A percentile compares a stretch with the other conserved stretches of the same genome.
Conservation (phyloP, 2,888 invertebrate genomes). For the Melieria omissa region DNA sequence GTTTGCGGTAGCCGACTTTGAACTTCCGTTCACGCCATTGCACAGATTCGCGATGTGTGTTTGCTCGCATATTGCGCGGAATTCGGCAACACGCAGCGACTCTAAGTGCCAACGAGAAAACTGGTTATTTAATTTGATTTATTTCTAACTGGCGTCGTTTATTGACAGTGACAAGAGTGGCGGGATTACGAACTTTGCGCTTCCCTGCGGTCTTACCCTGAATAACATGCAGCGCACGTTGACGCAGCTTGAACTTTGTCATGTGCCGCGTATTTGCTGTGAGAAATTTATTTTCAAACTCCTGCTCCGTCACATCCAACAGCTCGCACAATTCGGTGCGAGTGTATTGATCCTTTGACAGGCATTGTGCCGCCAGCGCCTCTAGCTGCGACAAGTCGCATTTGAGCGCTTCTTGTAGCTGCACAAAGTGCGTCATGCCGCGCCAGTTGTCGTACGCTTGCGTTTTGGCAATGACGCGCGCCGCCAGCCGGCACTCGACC, state of each 20-base stretch:
- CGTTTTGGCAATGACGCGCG: constrained; percentile 78
- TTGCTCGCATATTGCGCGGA: constrained; percentile 73
- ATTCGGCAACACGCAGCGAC: constrained; percentile 84
- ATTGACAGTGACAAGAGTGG: too few relatives aligned
- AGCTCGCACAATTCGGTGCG: constrained; percentile 74
- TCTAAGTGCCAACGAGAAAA: constrained; percentile 69
- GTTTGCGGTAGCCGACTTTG: not conserved
- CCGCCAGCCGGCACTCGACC: constrained; percentile 92
- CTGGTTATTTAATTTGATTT: too few relatives aligned
- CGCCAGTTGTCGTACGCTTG: constrained; percentile 73
- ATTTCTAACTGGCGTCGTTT: too few relatives aligned
- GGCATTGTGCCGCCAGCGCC: constrained; percentile 71
- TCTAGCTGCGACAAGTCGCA: constrained; percentile 77
- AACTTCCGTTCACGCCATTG: constrained; percentile 2
- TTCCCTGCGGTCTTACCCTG: constrained; percentile 69
- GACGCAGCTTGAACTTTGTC: constrained; percentile 78
- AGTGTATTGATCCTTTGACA: constrained; percentile 76
- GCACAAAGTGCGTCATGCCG: constrained; percentile 75
- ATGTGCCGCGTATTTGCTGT: constrained; percentile 74
- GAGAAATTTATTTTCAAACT: constrained; percentile 75
- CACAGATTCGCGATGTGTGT: not conserved
- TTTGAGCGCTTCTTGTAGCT: constrained; percentile 77
- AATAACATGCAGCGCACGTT: constrained; percentile 91
- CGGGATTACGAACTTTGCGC: too few relatives aligned
- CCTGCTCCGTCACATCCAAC: constrained; percentile 70